Evolutionary conservation across 2,888 invertebrate genomes (phyloP), one percentile per base, ranked within the genome.

Genomic region (Scaptomyza reducta): DNA sequence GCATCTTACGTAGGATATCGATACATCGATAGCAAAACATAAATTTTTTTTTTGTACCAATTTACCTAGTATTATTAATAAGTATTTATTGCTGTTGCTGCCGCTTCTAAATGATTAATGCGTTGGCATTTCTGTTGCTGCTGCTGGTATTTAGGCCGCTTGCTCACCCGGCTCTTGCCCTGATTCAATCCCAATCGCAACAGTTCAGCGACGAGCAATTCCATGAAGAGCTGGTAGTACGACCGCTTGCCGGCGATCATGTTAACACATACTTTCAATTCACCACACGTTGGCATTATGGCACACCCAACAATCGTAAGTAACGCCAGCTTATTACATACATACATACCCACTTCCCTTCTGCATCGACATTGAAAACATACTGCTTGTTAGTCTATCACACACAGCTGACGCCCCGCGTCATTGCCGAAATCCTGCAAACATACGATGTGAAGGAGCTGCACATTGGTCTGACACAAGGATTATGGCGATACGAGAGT

Each of bases 251-350:
- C 42, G 96, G 96, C 66, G 96, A 96, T 61, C 96, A 97, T 92
- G 93, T 98, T 27, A 97, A 97, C 90, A 94, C 96, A 11, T 96
- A 96, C 91, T 98, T 98, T 91, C 97, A 98, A 92, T 99, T 98
- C 91, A 95, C 96, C 25, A 97, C 97, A 5, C 92, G 94, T 78
- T 96, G 96, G 94, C 93, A 95, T 70, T 91, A 93, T 45, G 93
- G 94, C 70, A 92, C 92, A 56, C 92, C 92, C 73, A 92, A 93
- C 70, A 93, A 94, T 69, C 94, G 96, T 96, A 93, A 94, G 94
- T 92, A 38, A 11, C 5, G 6, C 1, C n/a, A 46, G 11, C 25
- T 27, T 29, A 29, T 51, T 11, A n/a, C 60, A 31, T 9, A 33
- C 13, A 29, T n/a, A 16, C 13, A 6, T 38, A 22, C 22, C 3